Percentiles rank a stretch among this genome's conserved stretches.
Conservation (phyloP, 92 coral and sea anemone species). For the Isaurus tuberculatus region DNA sequence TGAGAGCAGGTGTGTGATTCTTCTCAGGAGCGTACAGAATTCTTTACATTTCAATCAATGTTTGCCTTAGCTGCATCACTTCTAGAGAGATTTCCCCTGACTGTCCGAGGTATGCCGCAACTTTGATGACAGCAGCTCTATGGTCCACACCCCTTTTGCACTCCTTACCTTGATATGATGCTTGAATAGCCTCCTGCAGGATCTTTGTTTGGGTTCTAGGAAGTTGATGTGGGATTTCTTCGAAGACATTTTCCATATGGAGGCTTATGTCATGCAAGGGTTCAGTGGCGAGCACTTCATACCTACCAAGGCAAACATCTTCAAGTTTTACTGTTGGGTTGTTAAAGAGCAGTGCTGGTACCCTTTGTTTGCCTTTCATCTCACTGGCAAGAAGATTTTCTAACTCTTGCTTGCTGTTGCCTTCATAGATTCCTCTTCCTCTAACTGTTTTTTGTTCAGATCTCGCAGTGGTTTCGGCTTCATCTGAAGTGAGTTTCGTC, state of each 20-base stretch:
- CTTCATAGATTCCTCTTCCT: slow-evolving; percentile 39
- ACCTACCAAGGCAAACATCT: background rate
- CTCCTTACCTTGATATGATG: background rate
- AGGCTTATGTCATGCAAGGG: background rate
- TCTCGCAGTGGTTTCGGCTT: slow-evolving; percentile 42
- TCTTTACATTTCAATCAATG: background rate
- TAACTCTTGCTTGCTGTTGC: background rate
- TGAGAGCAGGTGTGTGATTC: background rate
- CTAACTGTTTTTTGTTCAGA: slow-evolving; percentile 21
- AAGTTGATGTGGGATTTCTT: background rate
- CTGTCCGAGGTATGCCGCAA: background rate
- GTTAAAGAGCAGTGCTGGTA: background rate
- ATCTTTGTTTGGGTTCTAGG: background rate
- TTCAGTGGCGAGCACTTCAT: background rate
- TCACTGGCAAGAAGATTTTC: background rate
- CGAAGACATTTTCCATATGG: background rate
- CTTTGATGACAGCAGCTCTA: background rate
- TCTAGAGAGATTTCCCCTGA: background rate
- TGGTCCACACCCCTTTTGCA: background rate
- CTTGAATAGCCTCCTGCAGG: background rate
- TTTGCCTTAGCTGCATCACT: background rate
- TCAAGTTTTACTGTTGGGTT: background rate
- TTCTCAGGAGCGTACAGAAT: background rate
- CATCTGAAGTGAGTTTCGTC: background rate
- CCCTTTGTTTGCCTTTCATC: background rate